Conservation (phyloP, 92 coral and sea anemone genomes). For the Umimayanthus kanabou region DNA sequence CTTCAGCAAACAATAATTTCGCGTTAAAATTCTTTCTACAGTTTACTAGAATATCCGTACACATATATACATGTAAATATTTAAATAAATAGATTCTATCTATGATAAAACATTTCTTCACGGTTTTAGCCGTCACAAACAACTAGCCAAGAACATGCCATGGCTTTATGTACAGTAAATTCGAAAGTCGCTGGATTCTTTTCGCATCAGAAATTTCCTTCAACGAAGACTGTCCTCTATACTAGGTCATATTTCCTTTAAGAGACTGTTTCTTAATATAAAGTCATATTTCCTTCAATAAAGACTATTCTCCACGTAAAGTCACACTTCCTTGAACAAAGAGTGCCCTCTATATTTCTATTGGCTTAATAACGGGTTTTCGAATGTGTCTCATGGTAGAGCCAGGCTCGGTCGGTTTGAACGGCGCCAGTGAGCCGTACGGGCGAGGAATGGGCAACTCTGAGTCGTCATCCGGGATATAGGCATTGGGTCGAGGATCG, state of each 20-base stretch:
- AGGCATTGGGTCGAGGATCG: constrained; percentile 99
- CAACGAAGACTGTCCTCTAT: too few species aligned
- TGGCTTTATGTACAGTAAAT: background rate
- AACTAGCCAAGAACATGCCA: background rate
- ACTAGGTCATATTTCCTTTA: background rate
- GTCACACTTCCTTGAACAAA: background rate
- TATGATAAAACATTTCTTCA: constrained; percentile 4
- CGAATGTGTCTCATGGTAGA: constrained; percentile 97
- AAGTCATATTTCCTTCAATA: background rate
- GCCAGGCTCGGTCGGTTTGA: constrained; percentile 98
- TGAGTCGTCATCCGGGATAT: constrained; percentile 98
- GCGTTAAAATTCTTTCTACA: background rate
- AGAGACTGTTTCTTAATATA: too few species aligned
- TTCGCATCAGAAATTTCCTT: background rate
- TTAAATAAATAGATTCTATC: constrained; percentile 14
- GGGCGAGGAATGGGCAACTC: constrained; percentile 99
- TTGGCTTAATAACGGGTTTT: constrained; percentile 97
- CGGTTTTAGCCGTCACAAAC: background rate
- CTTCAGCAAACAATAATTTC: background rate
- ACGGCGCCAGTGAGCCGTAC: constrained; percentile 95
- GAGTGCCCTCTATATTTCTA: constrained; percentile 73
- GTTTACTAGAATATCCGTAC: background rate
- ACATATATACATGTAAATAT: constrained; percentile 24
- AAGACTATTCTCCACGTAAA: too few species aligned
- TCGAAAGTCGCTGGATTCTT: background rate